Conservation (phyloP, 2,113 vertebrate genomes). For the Aptenodytes patagonicus region DNA sequence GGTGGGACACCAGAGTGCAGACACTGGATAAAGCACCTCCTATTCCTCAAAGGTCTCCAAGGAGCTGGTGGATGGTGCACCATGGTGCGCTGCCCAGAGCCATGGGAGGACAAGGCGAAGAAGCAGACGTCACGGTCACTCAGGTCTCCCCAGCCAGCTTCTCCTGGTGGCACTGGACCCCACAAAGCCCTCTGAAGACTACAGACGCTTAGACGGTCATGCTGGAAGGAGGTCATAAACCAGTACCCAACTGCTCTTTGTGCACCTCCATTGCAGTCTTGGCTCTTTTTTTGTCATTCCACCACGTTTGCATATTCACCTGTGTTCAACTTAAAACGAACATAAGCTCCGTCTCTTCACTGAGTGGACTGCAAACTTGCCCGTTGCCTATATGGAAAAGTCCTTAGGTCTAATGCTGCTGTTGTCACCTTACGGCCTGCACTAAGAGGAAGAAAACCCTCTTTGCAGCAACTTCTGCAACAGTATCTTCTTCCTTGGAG, state of each 20-base stretch:
- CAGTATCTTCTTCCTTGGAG: not conserved
- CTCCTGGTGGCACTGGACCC: not conserved
- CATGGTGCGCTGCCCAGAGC: rapidly evolving
- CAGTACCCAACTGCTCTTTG: not conserved
- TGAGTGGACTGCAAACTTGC: not conserved
- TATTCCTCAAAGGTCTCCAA: not conserved
- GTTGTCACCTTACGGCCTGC: not conserved
- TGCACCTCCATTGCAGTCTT: not conserved
- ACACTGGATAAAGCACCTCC: not conserved
- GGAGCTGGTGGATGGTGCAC: not conserved
- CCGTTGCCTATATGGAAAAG: not conserved
- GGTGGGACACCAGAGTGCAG: not conserved
- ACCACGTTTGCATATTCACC: rapidly evolving
- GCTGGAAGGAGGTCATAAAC: not conserved
- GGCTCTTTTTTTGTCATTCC: not conserved
- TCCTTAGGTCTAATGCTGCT: not conserved
- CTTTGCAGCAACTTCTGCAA: not conserved
- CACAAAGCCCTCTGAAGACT: not conserved
- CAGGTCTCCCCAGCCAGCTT: not conserved
- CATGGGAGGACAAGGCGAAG: not conserved
- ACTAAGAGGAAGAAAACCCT: not conserved
- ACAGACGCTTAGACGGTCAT: not conserved
- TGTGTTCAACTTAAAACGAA: not conserved
- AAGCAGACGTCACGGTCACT: not conserved
- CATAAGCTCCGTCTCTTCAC: not conserved